Evolutionary conservation across 92 coral and sea anemone genomes (phyloP), one percentile per base, ranked within the genome.

Genomic region (Plumapathes pennacea): DNA sequence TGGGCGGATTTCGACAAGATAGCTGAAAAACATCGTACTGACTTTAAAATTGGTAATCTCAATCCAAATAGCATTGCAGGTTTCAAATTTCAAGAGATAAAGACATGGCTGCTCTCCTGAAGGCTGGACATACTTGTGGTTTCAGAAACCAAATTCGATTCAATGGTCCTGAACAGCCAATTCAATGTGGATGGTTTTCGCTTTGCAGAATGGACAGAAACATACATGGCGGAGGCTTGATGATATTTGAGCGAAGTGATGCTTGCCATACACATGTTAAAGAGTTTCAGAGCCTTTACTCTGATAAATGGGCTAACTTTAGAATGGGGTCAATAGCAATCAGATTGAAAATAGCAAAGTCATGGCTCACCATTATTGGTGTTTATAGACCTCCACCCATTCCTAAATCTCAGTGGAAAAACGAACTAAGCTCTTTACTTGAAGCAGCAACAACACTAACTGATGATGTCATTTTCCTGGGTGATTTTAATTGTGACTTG

Each of bases 211-310:
- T 34, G 8, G 71, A 71, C 46, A 72, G 62, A 72, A 14, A 72
- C 14, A 39, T 62, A 29, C 57, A 51, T 54, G 81, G 81, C 13
- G 74, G 53, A 23, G 74, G 67, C 19, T 30, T 73, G 23, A 27
- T 73, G 80, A 53, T 53, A 14, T 70, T 43, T 21, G 44, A 50
- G 25, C 14, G 74, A 38, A 63, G 40, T 73, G 72, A 73, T 51
- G 53, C 53, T 32, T 62, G 56, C 50, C 62, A 62, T 54, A 31
- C 47, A 10, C 43, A 29, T 3, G 24, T 56, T 0, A 69, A 45
- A 57, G 38, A 48, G 41, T 67, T 67, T 31, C 44, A 57, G 4
- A 46, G 25, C 20, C 29, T 18, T 50, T 25, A 9, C 24, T 22
- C 57, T 57, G 52, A 17, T 29, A 26, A 55, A 25, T 25, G 25